These are phyloP conservation scores for Hephaestus fuliginosus DNA, from an alignment of 2,797 vertebrate species.

Conservation along the genomic window DNA sequence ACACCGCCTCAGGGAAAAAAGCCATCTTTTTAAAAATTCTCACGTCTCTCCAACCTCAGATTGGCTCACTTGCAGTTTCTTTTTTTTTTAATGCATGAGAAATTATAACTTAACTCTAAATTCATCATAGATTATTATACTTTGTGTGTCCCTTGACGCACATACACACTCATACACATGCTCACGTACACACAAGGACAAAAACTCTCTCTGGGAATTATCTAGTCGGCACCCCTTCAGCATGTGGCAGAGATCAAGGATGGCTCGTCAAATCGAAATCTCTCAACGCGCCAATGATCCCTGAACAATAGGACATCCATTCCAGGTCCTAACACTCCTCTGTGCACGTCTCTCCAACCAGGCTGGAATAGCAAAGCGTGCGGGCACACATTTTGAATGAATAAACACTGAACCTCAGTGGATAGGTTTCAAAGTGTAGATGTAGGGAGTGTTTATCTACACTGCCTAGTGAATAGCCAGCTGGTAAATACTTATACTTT, in stretches of 20 bases:
- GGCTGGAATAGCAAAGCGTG: slow-evolving; percentile 21
- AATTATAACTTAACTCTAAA: slow-evolving; percentile 10
- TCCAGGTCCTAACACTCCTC: slow-evolving; percentile 25
- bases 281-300: slow-evolving; percentile 39
- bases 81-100: slow-evolving; percentile 13
- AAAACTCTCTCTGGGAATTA: slow-evolving; percentile 33
- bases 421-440: background rate
- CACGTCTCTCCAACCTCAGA: slow-evolving; percentile 41
- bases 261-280: slow-evolving; percentile 50
- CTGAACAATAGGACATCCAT: slow-evolving; percentile 40
- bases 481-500: background rate
- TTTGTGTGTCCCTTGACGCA: background rate
- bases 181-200: slow-evolving; percentile 16
- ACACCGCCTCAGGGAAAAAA: slow-evolving; percentile 52
- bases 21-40: slow-evolving; percentile 38
- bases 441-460: background rate
- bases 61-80: slow-evolving; percentile 21
- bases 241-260: slow-evolving; percentile 47
- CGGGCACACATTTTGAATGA: slow-evolving; percentile 1
- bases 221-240: slow-evolving; percentile 25
- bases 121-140: background rate
- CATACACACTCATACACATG: background rate
- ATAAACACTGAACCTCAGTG: background rate
- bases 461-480: background rate
- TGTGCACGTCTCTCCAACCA: background rate